phyloP scores from a whole-genome alignment of 2,113 vertebrate genomes.

The Coptodon bakossiorum region DNA sequence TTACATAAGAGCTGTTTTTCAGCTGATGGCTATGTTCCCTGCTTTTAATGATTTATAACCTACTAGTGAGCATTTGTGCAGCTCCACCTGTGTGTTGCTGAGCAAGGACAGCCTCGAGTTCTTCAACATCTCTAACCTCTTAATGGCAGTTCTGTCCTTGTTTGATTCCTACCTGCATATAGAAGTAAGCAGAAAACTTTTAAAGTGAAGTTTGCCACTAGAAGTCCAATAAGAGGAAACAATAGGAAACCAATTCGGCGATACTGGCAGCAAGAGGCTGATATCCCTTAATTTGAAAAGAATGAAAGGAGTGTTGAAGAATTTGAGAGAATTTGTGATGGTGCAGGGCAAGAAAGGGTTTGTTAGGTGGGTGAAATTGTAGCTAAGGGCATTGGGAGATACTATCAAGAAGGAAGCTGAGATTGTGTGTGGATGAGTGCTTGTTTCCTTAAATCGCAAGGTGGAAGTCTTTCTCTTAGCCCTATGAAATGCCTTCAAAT shows the following conservation, averaged over 20 bases:
- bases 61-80: background rate
- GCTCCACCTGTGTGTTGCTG: background rate
- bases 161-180: background rate
- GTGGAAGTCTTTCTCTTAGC: background rate
- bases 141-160: background rate
- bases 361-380: slow-evolving; percentile 20
- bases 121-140: background rate
- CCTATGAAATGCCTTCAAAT: background rate
- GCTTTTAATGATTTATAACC: slow-evolving; percentile 25
- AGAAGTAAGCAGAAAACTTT: background rate
- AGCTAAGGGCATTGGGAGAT: slow-evolving; percentile 33
- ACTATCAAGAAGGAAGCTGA: background rate
- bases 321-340: background rate
- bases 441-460: background rate
- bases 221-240: background rate
- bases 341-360: background rate
- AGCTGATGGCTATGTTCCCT: slow-evolving; percentile 3
- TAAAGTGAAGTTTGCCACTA: background rate
- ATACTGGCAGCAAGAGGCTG: background rate
- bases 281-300: background rate
- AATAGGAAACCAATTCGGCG: background rate
- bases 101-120: background rate
- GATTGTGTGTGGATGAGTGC: background rate
- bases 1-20: slow-evolving; percentile 24
- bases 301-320: background rate